Percentiles rank a stretch among this genome's conserved stretches.
These are phyloP conservation scores for Drosophila tristis DNA, from an alignment of 1,140 invertebrate genomes.

Conservation along the genomic window DNA sequence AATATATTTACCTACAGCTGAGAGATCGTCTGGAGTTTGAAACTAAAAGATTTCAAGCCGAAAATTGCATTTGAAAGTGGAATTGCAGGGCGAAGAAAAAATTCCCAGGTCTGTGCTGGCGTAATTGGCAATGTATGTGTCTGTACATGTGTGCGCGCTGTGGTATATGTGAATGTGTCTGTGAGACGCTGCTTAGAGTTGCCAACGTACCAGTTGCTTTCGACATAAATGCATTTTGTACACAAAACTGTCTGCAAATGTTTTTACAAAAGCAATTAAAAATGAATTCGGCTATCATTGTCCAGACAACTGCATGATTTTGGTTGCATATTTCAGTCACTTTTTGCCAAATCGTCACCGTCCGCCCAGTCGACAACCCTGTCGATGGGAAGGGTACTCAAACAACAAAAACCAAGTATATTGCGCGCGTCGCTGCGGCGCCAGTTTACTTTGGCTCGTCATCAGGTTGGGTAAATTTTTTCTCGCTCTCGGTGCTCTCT, in stretches of 20 bases:
- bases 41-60: slow-evolving; percentile 47
- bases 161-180: slow-evolving; percentile 20
- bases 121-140: slow-evolving; percentile 48
- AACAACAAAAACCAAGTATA: slow-evolving; percentile 67
- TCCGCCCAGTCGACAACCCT: slow-evolving; percentile 44
- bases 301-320: background rate
- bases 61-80: slow-evolving; percentile 75
- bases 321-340: background rate
- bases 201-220: slow-evolving; percentile 20
- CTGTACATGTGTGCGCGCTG: slow-evolving; percentile 34
- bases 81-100: slow-evolving; percentile 70
- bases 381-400: slow-evolving; percentile 61
- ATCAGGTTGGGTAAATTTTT: slow-evolving; percentile 75
- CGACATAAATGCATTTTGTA: slow-evolving; percentile 1
- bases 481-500: slow-evolving; percentile 60
- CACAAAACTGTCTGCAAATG: background rate
- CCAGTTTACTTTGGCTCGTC: slow-evolving; percentile 75
- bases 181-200: slow-evolving; percentile 57
- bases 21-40: slow-evolving; percentile 46
- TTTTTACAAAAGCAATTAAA: slow-evolving; percentile 1
- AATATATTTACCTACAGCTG: slow-evolving; percentile 52
- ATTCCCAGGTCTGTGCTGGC: slow-evolving; percentile 78
- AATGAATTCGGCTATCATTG: background rate
- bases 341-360: background rate
- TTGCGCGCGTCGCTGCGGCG: slow-evolving; percentile 61